Base-by-base conservation (phyloP, 2,888 invertebrate genomes). In the Tortricodes alternella region DNA sequence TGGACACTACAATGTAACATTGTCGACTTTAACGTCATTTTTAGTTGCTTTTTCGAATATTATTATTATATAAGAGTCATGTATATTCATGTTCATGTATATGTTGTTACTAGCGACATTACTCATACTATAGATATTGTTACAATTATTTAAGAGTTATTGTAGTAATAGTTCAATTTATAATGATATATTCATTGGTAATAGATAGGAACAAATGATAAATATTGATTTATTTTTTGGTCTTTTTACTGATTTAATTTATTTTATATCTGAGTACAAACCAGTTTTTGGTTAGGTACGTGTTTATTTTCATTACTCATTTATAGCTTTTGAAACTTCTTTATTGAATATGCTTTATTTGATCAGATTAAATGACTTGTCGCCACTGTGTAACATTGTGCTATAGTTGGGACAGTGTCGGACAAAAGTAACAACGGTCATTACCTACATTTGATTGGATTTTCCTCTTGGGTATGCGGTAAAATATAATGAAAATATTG, bases 21-120 rank as follows among this genome's bases (percentile, higher is more conserved):
- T 15, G 11, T 24, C 29, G 16, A 19, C 53, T 35, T 46, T 32
- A 29, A 41, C 37, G 15, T 49, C 35, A 41, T 27, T 39, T 49
- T 56, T 41, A 41, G 35, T 50, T 49, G 50, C 50, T 49, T 44
- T 37, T 44, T 56, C 55, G 55, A 55, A 55, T 55, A 55, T 35
- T 56, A 41, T 34, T 53, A 46, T 46, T 53, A 49, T 32, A 32
- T 56, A 16, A 35, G 32, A 37, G 44, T 23, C 21, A 35, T n/a
- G n/a, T n/a, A n/a, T n/a, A 19, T 49, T 32, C 16, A 38, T n/a
- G n/a, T 38, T 56, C 49, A 44, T 44, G 34, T 34, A 27, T 15
- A 34, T 46, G 32, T 29, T 44, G 55, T 37, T 27, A 41, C 8
- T 48, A 39, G 38, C 19, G 32, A 41, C 39, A 39, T 41, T 29